Base-by-base conservation (phyloP, 1,140 invertebrate genomes). In the Bombus picipes region DNA sequence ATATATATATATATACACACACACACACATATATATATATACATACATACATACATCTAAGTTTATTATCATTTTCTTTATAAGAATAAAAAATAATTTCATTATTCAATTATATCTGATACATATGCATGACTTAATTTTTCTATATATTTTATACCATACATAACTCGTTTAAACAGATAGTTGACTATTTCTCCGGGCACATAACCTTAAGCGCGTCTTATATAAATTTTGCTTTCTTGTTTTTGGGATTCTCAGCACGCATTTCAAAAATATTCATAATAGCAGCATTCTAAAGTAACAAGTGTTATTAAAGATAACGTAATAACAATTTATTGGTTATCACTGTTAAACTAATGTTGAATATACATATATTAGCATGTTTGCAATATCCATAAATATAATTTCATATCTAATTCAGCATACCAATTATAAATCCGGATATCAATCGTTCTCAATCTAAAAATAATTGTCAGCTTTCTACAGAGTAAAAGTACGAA, bases 291-390 rank as follows among this genome's bases (percentile, higher is more conserved):
- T 76, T 37, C 22, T 53, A 32, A 78, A 62, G 65, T 41, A n/a
- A 57, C n/a, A 32, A 37, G 37, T 12, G 18, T 66, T 4, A 47
- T 72, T 85, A 59, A 76, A 79, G 43, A 53, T 85, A 88, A 88
- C 47, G 75, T 71, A 80, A 76, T 70, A 85, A 88, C 72, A 88
- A 85, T 89, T 89, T 89, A 89, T 89, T 88, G 28, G 43, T 57
- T 65, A 85, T 84, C 53, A 65, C 75, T 66, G 65, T 79, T 41
- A 84, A 80, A 25, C 59, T 88, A 84, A 79, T 68, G 25, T 85
- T 39, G 72, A 43, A 85, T 88, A 79, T 59, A 65, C 39, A 74
- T 28, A n/a, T 43, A 22, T 76, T 83, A 78, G 1, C 47, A 78
- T 83, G 18, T 34, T 37, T 47, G 12, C 28, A 75, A n/a, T 84